Evolutionary conservation across 2,113 vertebrate genomes (phyloP), one percentile per base, ranked within the genome.

Genomic region (Spermophilus dauricus): DNA sequence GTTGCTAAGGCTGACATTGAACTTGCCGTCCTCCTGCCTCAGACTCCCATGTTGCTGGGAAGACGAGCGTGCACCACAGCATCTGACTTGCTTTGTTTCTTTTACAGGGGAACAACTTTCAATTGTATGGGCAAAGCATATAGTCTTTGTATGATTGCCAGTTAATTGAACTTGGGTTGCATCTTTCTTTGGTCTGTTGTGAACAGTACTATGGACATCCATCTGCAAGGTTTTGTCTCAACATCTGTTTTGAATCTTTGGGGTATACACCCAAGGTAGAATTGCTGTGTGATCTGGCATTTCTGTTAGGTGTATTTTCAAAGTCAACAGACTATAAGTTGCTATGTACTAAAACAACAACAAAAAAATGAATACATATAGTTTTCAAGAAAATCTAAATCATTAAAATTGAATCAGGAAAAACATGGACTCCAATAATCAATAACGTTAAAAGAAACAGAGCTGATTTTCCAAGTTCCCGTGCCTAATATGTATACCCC

Each of bases 261-360:
- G 53, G 12, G 12, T 48, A 53, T 34, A 37, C 20, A 73, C 16
- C 16, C 37, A 90, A 3, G 61, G 24, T 53, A 24, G 42, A 83
- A 89, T 24, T 83, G 28, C 16, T 78, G 17, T 67, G 53, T 93
- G 16, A 63, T 37, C 53, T 12, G 32, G 4, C 28, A 65, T 70
- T 91, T 89, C 65, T 84, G n/a, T 67, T 76, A 95, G 26, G 30
- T 28, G 7, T n/a, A 77, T 81, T 45, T 91, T 91, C 67, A n/a
- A 76, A 91, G 86, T 82, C 37, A 90, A 78, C 77, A 81, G 13
- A 72, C 5, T 45, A 76, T 53, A 80, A 86, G 9, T 7, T 78
- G 1, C 3, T 84, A 76, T 34, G 17, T 28, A 67, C 17, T 28
- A 77, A 45, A 91, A 88, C 22, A 88, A 77, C 28, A n/a, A 61